phyloP scores from a whole-genome alignment of 2,113 vertebrate species.

The Atherinomorus stipes region DNA sequence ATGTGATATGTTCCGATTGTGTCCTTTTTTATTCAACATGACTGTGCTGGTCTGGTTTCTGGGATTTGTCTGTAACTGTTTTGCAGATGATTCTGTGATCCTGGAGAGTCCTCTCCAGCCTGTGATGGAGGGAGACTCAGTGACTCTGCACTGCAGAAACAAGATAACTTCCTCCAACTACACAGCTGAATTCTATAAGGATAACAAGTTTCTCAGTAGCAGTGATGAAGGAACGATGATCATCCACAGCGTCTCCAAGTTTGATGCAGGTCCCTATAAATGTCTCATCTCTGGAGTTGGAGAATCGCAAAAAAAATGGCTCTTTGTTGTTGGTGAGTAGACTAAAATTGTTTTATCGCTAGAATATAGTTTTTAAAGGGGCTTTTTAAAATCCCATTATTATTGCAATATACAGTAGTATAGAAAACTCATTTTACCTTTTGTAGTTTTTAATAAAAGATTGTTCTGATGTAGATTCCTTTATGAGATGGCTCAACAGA shows the following conservation, averaged over 20 bases:
- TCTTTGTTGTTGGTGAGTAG: background rate
- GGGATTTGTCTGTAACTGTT: too few relatives aligned
- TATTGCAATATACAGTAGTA: too few relatives aligned
- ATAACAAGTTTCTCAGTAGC: background rate
- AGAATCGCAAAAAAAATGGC: background rate
- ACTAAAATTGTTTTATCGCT: too few relatives aligned
- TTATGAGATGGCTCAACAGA: too few relatives aligned
- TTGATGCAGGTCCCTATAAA: background rate
- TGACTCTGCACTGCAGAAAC: background rate
- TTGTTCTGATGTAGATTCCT: too few relatives aligned
- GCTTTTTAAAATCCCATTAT: too few relatives aligned
- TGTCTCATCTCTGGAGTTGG: background rate
- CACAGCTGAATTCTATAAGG: background rate
- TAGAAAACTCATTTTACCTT: too few relatives aligned
- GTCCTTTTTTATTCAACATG: too few relatives aligned
- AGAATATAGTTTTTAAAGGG: too few relatives aligned
- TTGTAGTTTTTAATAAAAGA: too few relatives aligned
- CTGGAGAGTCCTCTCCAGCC: background rate
- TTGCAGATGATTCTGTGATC: background rate
- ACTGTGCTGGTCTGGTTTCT: too few relatives aligned
- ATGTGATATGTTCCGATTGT: too few relatives aligned
- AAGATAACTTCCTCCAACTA: background rate
- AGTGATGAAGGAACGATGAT: background rate
- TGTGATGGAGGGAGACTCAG: background rate
- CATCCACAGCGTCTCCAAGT: background rate